Evolutionary conservation across 64 coral and sea anemone species (phyloP).

Genomic region (Stylophora pistillata): DNA sequence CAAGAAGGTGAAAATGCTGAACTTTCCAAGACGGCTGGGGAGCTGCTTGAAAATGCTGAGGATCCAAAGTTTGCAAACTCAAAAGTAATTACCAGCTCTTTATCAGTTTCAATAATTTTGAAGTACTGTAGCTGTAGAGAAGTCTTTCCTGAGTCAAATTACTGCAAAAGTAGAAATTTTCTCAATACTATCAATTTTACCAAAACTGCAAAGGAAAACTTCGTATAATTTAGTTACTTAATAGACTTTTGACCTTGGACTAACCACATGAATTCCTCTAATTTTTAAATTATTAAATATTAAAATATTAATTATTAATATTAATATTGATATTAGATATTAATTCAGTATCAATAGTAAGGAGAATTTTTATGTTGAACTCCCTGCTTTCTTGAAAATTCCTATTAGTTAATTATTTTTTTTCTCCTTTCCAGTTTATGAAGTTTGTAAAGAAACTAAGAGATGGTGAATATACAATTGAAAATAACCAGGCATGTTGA

Average conservation of each 20-base stretch:
- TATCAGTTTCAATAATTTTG: not conserved
- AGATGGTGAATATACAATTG: slow-evolving; percentile 94
- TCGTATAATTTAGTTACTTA: too few species aligned
- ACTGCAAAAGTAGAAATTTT: too few species aligned
- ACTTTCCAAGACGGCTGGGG: slow-evolving; percentile 69
- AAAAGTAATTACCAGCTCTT: slow-evolving; percentile 40
- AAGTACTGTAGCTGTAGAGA: not conserved
- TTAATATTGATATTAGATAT: too few species aligned
- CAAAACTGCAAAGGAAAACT: too few species aligned
- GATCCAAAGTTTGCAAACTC: slow-evolving; percentile 95
- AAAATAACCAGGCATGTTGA: slow-evolving; percentile 95
- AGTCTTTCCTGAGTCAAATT: not conserved
- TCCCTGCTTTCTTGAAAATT: not conserved
- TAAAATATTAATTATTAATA: too few species aligned
- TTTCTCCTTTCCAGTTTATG: slow-evolving; percentile 91
- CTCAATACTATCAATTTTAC: too few species aligned
- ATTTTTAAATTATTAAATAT: too few species aligned
- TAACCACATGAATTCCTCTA: too few species aligned
- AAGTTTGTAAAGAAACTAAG: slow-evolving; percentile 98
- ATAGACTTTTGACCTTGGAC: too few species aligned
- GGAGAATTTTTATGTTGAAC: not conserved
- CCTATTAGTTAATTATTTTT: not conserved
- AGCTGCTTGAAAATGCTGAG: slow-evolving; percentile 71
- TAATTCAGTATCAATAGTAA: not conserved
- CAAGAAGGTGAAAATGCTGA: slow-evolving; percentile 36